Base-by-base conservation (phyloP, 1,140 invertebrate species). In the Leucophenga varia region DNA sequence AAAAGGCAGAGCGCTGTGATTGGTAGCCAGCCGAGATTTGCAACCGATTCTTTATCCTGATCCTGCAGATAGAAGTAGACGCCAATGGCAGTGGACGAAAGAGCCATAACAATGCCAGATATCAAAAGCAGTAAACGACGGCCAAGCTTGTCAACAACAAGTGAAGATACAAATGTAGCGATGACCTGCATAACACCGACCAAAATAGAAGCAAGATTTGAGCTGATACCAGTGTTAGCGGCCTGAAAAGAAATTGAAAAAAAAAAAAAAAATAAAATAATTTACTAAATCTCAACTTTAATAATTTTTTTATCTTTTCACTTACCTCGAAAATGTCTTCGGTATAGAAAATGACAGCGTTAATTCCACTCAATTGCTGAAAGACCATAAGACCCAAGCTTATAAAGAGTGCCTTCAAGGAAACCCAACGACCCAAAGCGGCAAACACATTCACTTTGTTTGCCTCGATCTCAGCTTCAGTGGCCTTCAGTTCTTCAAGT, bases 311-410 rank as follows among this genome's bases (percentile, higher is more conserved):
- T 43, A n/a, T 43, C 6, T 12, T 39, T 13, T 21, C 10, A 59
- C 61, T 43, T 42, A 74, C 71, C 43, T 52, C 51, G 57, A 95
- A 93, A 46, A 95, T 93, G 0, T 76, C 60, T 0, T 81, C 80
- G 0, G 86, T 80, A 57, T 92, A 93, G 69, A 93, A 93, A 47
- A 91, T 86, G 16, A 94, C 87, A 1, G 87, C 88, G 57, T 93
- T 93, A 14, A 94, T 89, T 30, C 91, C 90, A 43, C 85, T 86
- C 19, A 93, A 76, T 69, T 94, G 91, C 64, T 94, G 91, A 70
- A 93, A 87, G 40, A 90, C 77, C 88, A 94, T 91, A 1, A 94
- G 77, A 12, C 84, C 83, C 50, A 89, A 81, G 32, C 82, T 84
- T 22, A 95, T 88, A 4, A 85, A 45, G 8, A 93, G 65, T 7